Evolutionary conservation across 2,797 vertebrate species (phyloP), one percentile per base, ranked within the genome.

Genomic region (Pangasius mekongensis): DNA sequence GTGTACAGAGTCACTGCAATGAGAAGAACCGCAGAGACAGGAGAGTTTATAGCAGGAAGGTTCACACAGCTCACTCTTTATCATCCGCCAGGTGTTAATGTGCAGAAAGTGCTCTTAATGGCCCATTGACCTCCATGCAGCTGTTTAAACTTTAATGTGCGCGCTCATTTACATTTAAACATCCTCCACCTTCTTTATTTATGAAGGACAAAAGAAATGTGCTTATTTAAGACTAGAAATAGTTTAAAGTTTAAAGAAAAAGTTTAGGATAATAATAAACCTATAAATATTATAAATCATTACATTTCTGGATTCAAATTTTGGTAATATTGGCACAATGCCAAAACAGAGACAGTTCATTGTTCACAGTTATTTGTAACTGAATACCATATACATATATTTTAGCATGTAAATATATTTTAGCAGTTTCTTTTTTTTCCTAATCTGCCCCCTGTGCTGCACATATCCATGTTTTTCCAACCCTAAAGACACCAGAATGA

Each of bases 111-210:
- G 49, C 22, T 39, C 49, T 36, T 4, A 71, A 84, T 39, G 83
- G 83, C 2, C 83, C 83, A 71, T 84, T 71, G 16, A 71, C 5
- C 66, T 71, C 16, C 18, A 49, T 52, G 13, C 2, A 20, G 33
- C 73, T 33, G 33, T 7, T 76, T 30, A 54, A 11, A 22, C 9
- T 39, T 5, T 74, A 1, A 52, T 24, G 30, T 47, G 13, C 20
- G 7, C 43, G 16, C 7, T 84, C 36, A 66, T 87, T 87, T 77
- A 84, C 82, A 84, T 88, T 24, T 64, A 27, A 69, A 60, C 27
- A 39, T 30, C 3, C 14, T 18, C 47, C 60, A 33, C 11, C 58
- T 54, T 54, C 43, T 66, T 78, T 27, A 36, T 6, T 69, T 56
- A 43, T 6, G 60, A 11, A 16, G 20, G 20, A 52, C n/a, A 83